A percentile compares a stretch with the other conserved stretches of the same genome.
phyloP scores from a whole-genome alignment of 1,140 invertebrate species.

The Drosophila kanapiae region DNA sequence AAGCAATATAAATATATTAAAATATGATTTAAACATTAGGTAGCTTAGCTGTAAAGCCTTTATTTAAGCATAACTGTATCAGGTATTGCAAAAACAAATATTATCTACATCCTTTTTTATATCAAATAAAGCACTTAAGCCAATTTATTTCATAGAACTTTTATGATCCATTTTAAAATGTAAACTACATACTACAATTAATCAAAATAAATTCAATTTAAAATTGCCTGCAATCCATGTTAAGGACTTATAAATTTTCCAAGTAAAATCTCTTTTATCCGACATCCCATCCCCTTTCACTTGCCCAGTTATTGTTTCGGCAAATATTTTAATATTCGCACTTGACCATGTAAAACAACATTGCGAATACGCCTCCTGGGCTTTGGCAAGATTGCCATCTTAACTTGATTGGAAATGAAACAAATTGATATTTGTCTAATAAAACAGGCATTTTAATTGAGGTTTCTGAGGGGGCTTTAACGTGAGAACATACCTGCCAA shows the following conservation, averaged over 20 bases:
- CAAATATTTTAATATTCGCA: conserved; percentile 27
- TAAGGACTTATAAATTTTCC: neutral
- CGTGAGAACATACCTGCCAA: conserved; percentile 46
- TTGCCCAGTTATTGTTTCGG: neutral
- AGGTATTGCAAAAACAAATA: neutral
- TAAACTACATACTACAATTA: neutral
- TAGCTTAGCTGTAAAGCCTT: too few relatives aligned
- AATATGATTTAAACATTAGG: too few relatives aligned
- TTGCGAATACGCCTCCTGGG: conserved; percentile 28
- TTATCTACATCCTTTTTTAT: neutral
- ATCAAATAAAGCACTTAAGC: neutral
- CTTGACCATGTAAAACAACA: conserved; percentile 11
- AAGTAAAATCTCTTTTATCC: conserved; percentile 4
- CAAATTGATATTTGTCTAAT: conserved; percentile 76
- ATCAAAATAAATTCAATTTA: neutral
- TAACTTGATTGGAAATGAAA: conserved; percentile 42
- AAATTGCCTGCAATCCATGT: neutral
- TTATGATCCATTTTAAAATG: neutral
- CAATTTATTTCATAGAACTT: neutral
- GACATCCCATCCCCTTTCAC: neutral
- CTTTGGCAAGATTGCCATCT: conserved; percentile 12
- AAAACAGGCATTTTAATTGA: conserved; percentile 67
- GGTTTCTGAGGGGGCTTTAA: conserved; percentile 21
- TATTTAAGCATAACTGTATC: neutral
- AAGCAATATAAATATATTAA: too few relatives aligned